Conservation (phyloP, 2,113 vertebrate genomes). For the Vulpes lagopus region DNA sequence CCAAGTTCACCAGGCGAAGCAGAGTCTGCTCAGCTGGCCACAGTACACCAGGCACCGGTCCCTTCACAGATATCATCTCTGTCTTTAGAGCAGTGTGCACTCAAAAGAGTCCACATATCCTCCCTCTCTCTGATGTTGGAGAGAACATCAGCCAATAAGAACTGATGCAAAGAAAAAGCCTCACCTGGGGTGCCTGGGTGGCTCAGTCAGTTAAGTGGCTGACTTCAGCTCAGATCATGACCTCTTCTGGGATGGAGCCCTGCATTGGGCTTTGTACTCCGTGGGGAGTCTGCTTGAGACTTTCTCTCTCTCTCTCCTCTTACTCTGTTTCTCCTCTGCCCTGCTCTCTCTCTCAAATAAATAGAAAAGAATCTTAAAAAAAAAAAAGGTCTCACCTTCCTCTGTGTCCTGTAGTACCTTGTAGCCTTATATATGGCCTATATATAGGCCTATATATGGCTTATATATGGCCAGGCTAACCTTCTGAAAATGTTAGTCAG, state of each 20-base stretch:
- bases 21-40: not conserved
- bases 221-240: not conserved
- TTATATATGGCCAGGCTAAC: not conserved
- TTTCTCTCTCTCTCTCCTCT: not conserved
- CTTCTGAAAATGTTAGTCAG: not conserved
- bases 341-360: not conserved
- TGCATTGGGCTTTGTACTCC: not conserved
- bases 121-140: not conserved
- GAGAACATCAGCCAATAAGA: not conserved
- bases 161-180: not conserved
- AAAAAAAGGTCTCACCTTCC: not conserved
- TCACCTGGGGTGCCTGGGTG: not conserved
- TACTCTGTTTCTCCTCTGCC: not conserved
- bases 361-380: not conserved
- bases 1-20: not conserved
- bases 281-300: not conserved
- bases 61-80: not conserved
- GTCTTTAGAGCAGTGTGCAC: not conserved
- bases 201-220: not conserved
- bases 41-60: fast-evolving
- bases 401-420: not conserved
- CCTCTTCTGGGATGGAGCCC: not conserved
- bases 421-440: not conserved
- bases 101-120: not conserved
- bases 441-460: not conserved